phyloP scores from a whole-genome alignment of 2,888 invertebrate genomes.

The Chesias legatella region DNA sequence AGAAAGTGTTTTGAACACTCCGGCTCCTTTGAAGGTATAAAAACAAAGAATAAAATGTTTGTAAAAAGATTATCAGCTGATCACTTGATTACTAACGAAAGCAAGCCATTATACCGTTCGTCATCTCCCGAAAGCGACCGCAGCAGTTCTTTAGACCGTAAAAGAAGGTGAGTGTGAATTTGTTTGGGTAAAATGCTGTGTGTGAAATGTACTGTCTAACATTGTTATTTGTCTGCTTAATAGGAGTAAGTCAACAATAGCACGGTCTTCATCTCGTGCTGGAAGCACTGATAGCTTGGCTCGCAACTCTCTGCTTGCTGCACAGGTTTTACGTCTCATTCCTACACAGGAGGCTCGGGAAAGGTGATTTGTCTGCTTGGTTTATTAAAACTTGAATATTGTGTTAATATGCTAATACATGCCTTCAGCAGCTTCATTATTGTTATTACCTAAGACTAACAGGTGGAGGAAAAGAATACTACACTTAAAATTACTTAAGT shows the following conservation, averaged over 20 bases:
- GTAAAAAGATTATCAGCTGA: conserved; percentile 74
- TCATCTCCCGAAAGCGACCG: conserved; percentile 75
- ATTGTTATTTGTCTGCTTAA: conserved; percentile 31
- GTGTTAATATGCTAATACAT: too few relatives aligned
- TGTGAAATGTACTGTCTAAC: conserved; percentile 17
- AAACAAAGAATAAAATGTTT: conserved; percentile 68
- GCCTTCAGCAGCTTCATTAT: too few relatives aligned
- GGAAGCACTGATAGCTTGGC: conserved; percentile 85
- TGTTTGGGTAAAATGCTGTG: not conserved
- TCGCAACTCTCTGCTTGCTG: conserved; percentile 87
- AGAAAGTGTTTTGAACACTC: conserved; percentile 71
- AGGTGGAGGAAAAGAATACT: too few relatives aligned
- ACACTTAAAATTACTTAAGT: too few relatives aligned
- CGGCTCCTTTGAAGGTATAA: conserved; percentile 71
- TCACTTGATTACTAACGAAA: conserved; percentile 69
- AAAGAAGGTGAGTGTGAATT: conserved; percentile 54
- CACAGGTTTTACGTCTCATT: conserved; percentile 89
- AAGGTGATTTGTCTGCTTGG: conserved; percentile 68
- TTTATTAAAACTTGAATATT: too few relatives aligned
- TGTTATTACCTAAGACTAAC: too few relatives aligned
- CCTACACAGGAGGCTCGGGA: conserved; percentile 90
- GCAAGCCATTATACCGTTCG: conserved; percentile 60
- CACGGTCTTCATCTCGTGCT: conserved; percentile 64
- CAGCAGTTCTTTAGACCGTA: conserved; percentile 71
- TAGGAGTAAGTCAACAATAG: conserved; percentile 68